Evolutionary conservation across 2,888 invertebrate species (phyloP).

Genomic region (Miltochrista miniata): DNA sequence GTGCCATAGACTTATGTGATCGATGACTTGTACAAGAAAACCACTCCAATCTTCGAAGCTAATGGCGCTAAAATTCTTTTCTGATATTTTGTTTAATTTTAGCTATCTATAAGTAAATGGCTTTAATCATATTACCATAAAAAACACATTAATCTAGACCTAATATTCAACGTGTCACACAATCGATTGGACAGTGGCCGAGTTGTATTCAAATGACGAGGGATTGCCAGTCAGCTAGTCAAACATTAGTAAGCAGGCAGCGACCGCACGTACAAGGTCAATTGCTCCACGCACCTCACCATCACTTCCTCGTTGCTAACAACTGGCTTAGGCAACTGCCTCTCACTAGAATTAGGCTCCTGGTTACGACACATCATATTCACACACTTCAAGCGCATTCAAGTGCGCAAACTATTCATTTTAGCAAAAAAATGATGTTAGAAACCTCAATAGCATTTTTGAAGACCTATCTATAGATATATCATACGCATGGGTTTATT

Average conservation of each 20-base stretch:
- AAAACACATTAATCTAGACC: constrained; percentile 5
- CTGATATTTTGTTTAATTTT: too few species aligned
- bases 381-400: constrained; percentile 28
- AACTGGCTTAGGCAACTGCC: constrained; percentile 66
- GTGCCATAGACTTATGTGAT: too few species aligned
- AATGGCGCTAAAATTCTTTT: too few species aligned
- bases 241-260: constrained; percentile 60
- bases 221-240: constrained; percentile 39
- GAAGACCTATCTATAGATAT: too few species aligned
- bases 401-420: too few species aligned
- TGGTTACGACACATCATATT: constrained; percentile 56
- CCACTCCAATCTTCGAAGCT: too few species aligned
- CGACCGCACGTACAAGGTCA: constrained; percentile 67
- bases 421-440: too few species aligned
- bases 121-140: too few species aligned
- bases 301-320: constrained; percentile 77
- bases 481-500: too few species aligned
- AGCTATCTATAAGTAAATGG: too few species aligned
- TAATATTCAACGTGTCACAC: constrained; percentile 18
- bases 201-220: constrained; percentile 24
- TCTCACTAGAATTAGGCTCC: constrained; percentile 76
- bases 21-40: too few species aligned
- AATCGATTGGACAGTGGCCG: constrained; percentile 16
- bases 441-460: too few species aligned
- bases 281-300: constrained; percentile 65